Base-by-base conservation (phyloP, 2,888 invertebrate genomes). In the Pyrrhosoma nymphula region DNA sequence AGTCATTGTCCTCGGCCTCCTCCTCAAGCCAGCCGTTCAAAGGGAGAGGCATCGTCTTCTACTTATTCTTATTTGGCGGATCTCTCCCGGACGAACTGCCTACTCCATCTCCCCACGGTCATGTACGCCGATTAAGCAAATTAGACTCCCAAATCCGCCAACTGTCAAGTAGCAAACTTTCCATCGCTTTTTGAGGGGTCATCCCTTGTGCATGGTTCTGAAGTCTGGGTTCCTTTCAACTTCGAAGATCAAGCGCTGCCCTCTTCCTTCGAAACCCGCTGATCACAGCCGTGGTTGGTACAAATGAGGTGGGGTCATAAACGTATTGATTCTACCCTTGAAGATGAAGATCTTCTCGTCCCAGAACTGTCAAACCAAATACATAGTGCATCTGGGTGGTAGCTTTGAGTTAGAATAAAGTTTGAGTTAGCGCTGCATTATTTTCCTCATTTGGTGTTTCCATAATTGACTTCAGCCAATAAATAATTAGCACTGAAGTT, bases 1-100 rank as follows among this genome's bases (percentile, higher is more conserved):
- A 30, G 30, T 82, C 82, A 82, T 82, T 82, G 82, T 82, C 82
- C 82, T 82, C 82, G 35, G 26, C 69, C 69, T 69, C 69, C 69
- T 82, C 82, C 82, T 82, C 69, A 82, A 82, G 30, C 35, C 82
- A 35, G 35, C 82, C 82, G 16, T 35, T 82, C 30, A 82, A 35
- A 82, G 35, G 82, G 35, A 35, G 82, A 69, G 69, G 69, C 69
- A 23, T 26, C 60, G 60, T 60, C 60, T 60, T 60, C 60, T 60
- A 35, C 35, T 82, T 82, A 35, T 26, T 69, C 26, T 69, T 69
- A 26, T 69, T 69, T 69, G 69, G 82, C 35, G 82, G 18, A 69
- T 26, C 26, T 47, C 47, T 26, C 30, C 12, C 14, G 16, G 82
- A 82, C 35, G 18, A 14, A 82, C 16, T 82, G 35, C 26, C 69